Base-by-base conservation (phyloP, 2,113 vertebrate genomes). In the Daphoenositta chrysoptera region DNA sequence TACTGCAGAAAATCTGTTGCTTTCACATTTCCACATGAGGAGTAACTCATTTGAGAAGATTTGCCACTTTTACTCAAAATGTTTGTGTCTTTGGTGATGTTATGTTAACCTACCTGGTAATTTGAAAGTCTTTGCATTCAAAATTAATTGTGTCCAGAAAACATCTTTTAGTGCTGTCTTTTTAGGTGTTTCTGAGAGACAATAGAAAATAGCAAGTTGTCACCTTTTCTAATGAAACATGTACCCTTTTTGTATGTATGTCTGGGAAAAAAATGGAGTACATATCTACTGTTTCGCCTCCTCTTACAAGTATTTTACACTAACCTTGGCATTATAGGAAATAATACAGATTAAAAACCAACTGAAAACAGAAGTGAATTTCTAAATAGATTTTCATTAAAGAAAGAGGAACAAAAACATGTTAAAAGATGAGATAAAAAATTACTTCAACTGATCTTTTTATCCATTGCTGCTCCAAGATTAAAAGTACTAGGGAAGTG, bases 221-320 rank as follows among this genome's bases (percentile, higher is more conserved):
- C 24, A 9, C 44, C 18, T 14, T 37, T 45, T 56, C n/a, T 21
- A 40, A 15, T n/a, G 13, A 37, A 63, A 88, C 5, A 13, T 31
- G 1, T 5, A n/a, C 2, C 0, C 1, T 37, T 9, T 51, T 35
- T 18, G 7, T 16, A 15, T 16, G 6, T 30, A 6, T 54, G 64
- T 22, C 20, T 35, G 23, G 27, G 8, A 35, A 69, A 77, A 75
- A 81, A 24, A 16, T 6, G 0, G 5, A 75, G 82, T 4, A 3
- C 0, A 0, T 33, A 48, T 57, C 7, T 85, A 48, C 30, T 60
- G 6, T 64, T 89, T 80, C 30, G 50, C 26, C 15, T 51, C 5
- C 20, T 40, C 11, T 30, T 53, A 13, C 24, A 50, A 58, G 3
- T 30, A 33, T 24, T 57, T 64, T 48, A 11, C 22, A 5, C 7